A percentile compares a stretch with the other conserved stretches of the same genome.
phyloP scores from a whole-genome alignment of 2,797 vertebrate species.

The Pachyuromys duprasi region DNA sequence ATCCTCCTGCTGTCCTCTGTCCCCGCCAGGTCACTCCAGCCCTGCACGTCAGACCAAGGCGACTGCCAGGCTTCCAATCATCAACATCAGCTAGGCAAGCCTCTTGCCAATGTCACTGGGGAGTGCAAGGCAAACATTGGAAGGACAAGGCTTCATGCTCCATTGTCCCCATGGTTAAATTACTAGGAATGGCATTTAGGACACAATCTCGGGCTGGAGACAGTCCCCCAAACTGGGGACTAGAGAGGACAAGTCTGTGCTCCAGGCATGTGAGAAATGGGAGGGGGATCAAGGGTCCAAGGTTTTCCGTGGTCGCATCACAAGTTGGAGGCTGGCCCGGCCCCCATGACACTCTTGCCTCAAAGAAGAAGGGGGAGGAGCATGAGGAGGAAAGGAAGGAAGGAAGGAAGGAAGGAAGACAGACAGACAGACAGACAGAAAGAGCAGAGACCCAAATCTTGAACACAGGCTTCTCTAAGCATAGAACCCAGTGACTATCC shows the following conservation, averaged over 20 bases:
- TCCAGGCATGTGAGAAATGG: not conserved
- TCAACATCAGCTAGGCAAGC: not conserved
- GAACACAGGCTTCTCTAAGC: not conserved
- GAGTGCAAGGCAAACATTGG: not conserved
- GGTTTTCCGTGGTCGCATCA: not conserved
- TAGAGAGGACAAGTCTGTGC: not conserved
- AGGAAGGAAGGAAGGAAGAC: not conserved
- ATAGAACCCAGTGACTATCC: not conserved
- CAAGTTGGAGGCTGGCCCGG: not conserved
- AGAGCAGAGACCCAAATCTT: not conserved
- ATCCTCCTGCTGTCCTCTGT: not conserved
- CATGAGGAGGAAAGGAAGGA: too few species aligned
- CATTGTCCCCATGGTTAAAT: accelerated
- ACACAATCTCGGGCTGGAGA: not conserved
- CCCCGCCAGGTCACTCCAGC: not conserved
- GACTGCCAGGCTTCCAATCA: not conserved
- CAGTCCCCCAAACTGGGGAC: not conserved
- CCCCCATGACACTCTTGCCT: not conserved
- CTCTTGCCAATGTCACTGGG: not conserved
- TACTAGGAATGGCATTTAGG: not conserved
- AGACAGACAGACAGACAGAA: too few species aligned
- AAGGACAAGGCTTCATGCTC: accelerated
- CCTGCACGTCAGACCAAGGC: not conserved
- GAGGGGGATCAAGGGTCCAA: too few species aligned
- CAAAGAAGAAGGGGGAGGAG: not conserved